Conservation (phyloP, 1,140 invertebrate species). For the Sarcophaga peregrina region DNA sequence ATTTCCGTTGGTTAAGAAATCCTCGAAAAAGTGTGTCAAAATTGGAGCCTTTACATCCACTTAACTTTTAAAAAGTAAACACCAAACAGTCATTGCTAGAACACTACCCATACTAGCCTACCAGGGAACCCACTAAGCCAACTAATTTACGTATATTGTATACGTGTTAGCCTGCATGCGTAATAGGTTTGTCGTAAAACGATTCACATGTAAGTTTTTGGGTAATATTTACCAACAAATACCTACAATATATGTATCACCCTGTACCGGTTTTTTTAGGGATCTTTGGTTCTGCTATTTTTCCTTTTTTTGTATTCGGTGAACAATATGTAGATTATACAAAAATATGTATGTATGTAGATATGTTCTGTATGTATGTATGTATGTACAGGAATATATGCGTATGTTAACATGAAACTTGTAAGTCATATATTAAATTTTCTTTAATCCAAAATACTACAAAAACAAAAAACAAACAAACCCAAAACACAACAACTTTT, state of each 20-base stretch:
- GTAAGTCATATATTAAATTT: slow-evolving; percentile 16
- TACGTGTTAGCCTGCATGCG: too few species aligned
- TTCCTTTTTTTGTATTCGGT: background rate
- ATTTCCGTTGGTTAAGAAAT: too few species aligned
- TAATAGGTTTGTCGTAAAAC: too few species aligned
- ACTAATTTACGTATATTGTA: too few species aligned
- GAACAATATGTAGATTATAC: background rate
- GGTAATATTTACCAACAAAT: slow-evolving; percentile 4
- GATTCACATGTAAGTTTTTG: background rate
- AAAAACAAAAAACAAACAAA: slow-evolving; percentile 3
- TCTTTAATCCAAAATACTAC: background rate
- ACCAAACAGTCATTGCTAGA: too few species aligned
- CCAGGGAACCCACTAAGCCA: too few species aligned
- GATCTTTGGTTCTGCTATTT: too few species aligned
- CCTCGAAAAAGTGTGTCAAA: too few species aligned
- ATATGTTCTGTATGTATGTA: background rate
- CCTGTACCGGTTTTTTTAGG: background rate
- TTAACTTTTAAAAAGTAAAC: too few species aligned
- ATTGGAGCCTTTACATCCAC: too few species aligned
- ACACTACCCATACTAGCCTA: too few species aligned
- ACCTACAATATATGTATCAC: background rate
- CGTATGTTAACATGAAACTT: background rate
- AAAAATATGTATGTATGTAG: background rate
- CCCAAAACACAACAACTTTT: too few species aligned
- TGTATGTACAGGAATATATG: background rate